Conservation (phyloP, 2,113 vertebrate species). For the Antigone vipio region DNA sequence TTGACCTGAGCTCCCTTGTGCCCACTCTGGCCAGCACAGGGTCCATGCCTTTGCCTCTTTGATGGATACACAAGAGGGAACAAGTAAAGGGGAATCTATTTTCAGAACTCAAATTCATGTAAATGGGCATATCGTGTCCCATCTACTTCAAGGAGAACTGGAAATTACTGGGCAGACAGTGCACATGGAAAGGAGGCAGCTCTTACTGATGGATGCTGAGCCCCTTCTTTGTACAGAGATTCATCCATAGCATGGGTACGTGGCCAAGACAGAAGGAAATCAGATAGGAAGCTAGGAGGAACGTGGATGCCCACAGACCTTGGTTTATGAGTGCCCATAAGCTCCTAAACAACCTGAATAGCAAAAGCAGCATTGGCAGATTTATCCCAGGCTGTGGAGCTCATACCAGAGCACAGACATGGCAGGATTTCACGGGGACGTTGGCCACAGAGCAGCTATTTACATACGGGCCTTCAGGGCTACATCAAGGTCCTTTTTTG, state of each 20-base stretch:
- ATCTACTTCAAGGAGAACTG: neutral
- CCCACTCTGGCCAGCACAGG: neutral
- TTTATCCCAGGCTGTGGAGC: neutral
- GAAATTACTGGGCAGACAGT: neutral
- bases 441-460: neutral
- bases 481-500: neutral
- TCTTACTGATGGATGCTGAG: neutral
- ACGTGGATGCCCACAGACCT: neutral
- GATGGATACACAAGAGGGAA: neutral
- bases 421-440: neutral
- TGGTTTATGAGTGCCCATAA: neutral
- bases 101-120: neutral
- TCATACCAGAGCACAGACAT: neutral
- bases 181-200: neutral
- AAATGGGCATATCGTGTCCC: rapidly evolving
- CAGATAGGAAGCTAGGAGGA: neutral
- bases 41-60: rapidly evolving
- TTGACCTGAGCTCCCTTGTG: neutral
- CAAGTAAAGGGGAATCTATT: neutral
- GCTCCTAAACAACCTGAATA: neutral
- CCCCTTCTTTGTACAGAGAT: neutral
- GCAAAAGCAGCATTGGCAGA: neutral
- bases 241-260: rapidly evolving
- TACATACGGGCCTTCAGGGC: neutral
- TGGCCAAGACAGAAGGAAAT: neutral